Conservation (phyloP, 2,888 invertebrate species). For the Steinernema carpocapsae region DNA sequence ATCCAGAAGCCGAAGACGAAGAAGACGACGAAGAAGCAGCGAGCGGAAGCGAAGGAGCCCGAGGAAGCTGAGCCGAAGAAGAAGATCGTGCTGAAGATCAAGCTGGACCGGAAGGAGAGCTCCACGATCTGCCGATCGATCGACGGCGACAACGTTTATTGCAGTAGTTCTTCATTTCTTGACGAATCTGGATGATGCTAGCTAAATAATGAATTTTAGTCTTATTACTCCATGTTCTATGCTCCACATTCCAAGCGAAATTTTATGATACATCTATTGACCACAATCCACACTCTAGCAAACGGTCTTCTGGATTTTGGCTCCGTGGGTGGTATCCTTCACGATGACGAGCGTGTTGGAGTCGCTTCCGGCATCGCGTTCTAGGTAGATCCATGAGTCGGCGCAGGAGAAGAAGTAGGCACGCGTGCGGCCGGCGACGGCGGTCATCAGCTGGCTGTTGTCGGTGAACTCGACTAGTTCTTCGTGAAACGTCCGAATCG, state of each 20-base stretch:
- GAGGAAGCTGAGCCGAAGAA: background rate
- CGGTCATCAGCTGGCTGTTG: slow-evolving; percentile 37
- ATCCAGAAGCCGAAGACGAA: background rate
- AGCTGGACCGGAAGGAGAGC: background rate
- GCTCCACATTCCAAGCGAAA: no score
- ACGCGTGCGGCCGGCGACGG: background rate
- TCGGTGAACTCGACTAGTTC: slow-evolving; percentile 75
- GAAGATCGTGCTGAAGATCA: slow-evolving; percentile 15
- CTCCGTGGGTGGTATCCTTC: background rate
- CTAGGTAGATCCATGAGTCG: slow-evolving; percentile 15
- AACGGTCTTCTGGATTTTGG: slow-evolving; percentile 24
- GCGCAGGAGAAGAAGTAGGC: slow-evolving; percentile 27
- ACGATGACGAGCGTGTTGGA: background rate
- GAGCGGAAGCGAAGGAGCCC: background rate
- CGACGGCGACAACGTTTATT: background rate
- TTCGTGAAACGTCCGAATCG: slow-evolving; percentile 85
- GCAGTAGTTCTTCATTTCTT: no score
- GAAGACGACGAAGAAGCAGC: background rate
- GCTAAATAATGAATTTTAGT: no score
- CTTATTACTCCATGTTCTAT: no score
- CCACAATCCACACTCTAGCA: background rate
- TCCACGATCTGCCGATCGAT: background rate
- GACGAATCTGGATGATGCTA: no score
- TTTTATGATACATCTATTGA: background rate
- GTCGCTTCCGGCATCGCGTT: background rate